Percentiles rank a stretch among this genome's conserved stretches.
Conservation (phyloP, 2,113 vertebrate species). For the Carassius carassius region DNA sequence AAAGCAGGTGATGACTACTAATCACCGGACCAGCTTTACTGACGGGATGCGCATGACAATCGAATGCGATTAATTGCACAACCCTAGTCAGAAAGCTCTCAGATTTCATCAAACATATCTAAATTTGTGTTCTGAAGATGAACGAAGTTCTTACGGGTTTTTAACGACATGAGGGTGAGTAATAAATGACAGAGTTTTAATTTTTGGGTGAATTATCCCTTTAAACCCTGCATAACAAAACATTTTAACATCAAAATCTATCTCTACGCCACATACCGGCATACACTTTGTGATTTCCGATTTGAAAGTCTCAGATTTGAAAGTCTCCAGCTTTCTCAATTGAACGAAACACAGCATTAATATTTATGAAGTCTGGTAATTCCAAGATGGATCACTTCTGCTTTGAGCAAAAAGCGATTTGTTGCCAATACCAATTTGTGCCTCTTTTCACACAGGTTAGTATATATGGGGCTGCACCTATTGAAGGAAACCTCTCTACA, state of each 20-base stretch:
- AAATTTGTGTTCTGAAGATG: background rate
- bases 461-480: no score
- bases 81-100: background rate
- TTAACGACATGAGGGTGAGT: background rate
- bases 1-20: no score
- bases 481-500: background rate
- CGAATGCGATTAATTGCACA: no score
- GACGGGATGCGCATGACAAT: no score
- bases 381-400: conserved; percentile 5
- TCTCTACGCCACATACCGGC: background rate
- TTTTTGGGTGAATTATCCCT: background rate
- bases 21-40: no score
- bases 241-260: background rate
- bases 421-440: background rate
- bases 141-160: background rate
- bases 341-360: background rate
- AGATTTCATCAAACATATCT: background rate
- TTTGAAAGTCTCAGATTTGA: background rate
- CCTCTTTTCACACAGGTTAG: background rate
- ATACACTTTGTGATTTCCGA: background rate
- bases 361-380: conserved; percentile 2
- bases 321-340: background rate
- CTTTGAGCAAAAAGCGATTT: background rate
- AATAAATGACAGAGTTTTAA: background rate
- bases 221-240: background rate